Evolutionary conservation across 1,140 invertebrate genomes (phyloP), one percentile per base, ranked within the genome.

Genomic region (Apis dorsata): DNA sequence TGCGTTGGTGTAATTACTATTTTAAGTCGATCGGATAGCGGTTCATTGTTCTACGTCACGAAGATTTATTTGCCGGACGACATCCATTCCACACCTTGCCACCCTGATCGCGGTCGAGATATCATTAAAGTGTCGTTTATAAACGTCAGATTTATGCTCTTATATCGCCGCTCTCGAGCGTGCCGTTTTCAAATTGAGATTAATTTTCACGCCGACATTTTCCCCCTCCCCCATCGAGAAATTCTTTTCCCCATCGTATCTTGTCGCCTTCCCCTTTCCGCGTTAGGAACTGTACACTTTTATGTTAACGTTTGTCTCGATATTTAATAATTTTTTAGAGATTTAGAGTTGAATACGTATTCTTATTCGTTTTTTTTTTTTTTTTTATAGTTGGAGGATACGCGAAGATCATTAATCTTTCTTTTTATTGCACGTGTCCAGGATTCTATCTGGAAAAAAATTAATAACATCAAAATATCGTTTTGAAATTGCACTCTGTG

Each of bases 101-200:
- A 4, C 71, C 9, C 24, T 44, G 74, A 83, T 77, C 74, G 24
- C 51, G 34, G 63, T 12, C 72, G 28, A 68, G 80, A 81, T 81
- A 81, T 59, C 62, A 68, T 81, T 81, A 81, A 76, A 81, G 44
- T 74, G 72, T 65, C 73, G 17, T 81, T 81, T 76, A 24, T 81
- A 66, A 10, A 49, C 63, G 73, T 81, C 72, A 49, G 63, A 76
- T 68, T 81, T 59, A 49, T 24, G 34, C 24, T 59, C 2, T 34
- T 62, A 81, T 69, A 81, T 69, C 72, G 62, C 34, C 72, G 62
- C 34, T 53, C 53, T 59, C 13, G 28, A 66, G 28, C 2, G 34
- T 75, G 51, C 53, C 72, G 57, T 53, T 65, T 65, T 59, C 21
- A 51, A 49, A 81, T 76, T 68, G 55, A 60, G 73, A 81, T 81